Conservation (phyloP, 2,797 vertebrate genomes). For the Falco naumanni region DNA sequence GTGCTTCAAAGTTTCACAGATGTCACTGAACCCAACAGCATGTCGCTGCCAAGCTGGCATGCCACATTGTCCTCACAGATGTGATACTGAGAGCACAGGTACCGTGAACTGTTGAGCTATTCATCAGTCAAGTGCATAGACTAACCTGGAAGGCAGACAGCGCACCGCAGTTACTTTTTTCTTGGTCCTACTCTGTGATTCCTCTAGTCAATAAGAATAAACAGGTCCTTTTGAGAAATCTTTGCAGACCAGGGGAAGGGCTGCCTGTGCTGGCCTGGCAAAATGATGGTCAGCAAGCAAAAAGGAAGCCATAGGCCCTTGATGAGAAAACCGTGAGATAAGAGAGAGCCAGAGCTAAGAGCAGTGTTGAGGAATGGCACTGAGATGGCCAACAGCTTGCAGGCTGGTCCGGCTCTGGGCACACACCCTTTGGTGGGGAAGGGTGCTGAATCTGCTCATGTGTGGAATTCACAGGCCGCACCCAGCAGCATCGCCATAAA, state of each 20-base stretch:
- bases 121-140: neutral
- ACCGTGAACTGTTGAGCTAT: neutral
- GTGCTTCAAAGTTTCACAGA: neutral
- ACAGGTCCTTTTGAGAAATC: neutral
- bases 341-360: neutral
- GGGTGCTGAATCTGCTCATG: accelerated
- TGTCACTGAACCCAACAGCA: neutral
- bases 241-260: neutral
- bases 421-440: neutral
- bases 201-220: neutral
- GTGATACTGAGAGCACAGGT: neutral
- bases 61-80: neutral
- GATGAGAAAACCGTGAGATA: accelerated
- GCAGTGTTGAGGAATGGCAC: neutral
- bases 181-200: neutral
- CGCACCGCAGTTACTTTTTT: accelerated
- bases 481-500: neutral
- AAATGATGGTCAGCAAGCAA: neutral
- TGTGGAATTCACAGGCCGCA: neutral
- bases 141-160: neutral
- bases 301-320: neutral
- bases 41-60: accelerated
- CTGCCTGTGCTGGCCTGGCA: neutral
- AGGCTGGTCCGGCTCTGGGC: neutral
- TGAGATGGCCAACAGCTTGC: accelerated